Evolutionary conservation across 2,888 invertebrate species (phyloP), one percentile per base, ranked within the genome.

Genomic region (Xestia c-nigrum): DNA sequence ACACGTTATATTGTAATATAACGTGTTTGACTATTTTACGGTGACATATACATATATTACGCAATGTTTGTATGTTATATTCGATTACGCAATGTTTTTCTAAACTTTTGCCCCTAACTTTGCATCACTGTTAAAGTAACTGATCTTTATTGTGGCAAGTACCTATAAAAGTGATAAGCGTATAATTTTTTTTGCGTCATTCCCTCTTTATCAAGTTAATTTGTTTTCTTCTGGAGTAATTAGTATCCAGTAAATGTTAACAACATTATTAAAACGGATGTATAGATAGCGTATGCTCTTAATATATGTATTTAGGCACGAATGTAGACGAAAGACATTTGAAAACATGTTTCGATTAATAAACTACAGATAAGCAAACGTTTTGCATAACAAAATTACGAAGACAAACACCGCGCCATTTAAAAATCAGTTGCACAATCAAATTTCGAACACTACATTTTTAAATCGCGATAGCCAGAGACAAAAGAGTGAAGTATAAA

Each of bases 401-500:
- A 55, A 71, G 38, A 76, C 38, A 63, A 76, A 68, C 59, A 69
- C 38, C 31, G 50, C 21, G 81, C 59, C 69, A 70, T 83, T 79
- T 65, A 43, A 64, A 74, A 72, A 67, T 46, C 72, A 70, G 61
- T 86, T 84, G 38, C 74, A 52, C 40, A 86, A 84, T 85, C 64
- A 59, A 78, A 83, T 19, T 78, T 78, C 76, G 80, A 87, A 81
- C 71, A 70, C 72, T 71, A 66, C 57, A 75, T 85, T 85, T 83
- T 86, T 31, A 80, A 81, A 86, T 85, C 83, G 71, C 77, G 88
- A 90, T 90, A 86, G 6, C 83, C 83, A 85, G 76, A 85, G 65
- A 87, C 87, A 87, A 86, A 87, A 81, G 86, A 88, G 87, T 81
- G 87, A 88, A 89, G 46, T 74, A 46, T 79, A 81, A 78, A 85